phyloP scores from a whole-genome alignment of 2,888 invertebrate species.

The Autographa gamma region DNA sequence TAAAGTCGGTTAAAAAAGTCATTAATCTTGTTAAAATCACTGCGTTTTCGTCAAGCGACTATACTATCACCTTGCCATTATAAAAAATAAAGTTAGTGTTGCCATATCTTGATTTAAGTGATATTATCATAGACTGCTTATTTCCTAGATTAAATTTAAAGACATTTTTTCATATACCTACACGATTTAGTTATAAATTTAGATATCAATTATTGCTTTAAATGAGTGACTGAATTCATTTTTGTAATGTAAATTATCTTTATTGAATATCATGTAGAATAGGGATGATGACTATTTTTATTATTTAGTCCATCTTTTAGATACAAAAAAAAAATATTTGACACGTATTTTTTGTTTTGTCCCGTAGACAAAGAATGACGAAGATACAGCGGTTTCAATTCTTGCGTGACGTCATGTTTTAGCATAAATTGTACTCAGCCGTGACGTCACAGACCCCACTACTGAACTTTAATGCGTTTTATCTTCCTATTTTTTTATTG shows the following conservation, averaged over 20 bases:
- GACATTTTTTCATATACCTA: constrained; percentile 59
- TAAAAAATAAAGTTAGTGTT: constrained; percentile 50
- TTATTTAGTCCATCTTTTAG: too few species aligned
- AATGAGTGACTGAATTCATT: constrained; percentile 37
- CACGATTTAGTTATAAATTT: constrained; percentile 39
- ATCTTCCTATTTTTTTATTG: too few species aligned
- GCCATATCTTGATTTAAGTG: constrained; percentile 74
- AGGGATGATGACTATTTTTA: too few species aligned
- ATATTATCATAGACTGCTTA: constrained; percentile 79
- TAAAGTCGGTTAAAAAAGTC: neutral
- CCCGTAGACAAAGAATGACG: too few species aligned
- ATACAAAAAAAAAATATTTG: too few species aligned
- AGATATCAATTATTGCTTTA: constrained; percentile 36
- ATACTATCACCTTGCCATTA: constrained; percentile 52
- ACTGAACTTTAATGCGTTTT: too few species aligned
- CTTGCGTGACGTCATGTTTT: too few species aligned
- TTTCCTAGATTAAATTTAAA: constrained; percentile 64
- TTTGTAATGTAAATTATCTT: constrained; percentile 5
- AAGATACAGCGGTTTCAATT: too few species aligned
- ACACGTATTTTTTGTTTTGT: too few species aligned
- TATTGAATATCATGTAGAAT: constrained; percentile 31
- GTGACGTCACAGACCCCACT: too few species aligned
- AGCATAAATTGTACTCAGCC: too few species aligned
- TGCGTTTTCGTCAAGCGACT: constrained; percentile 23
- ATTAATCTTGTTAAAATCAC: constrained; percentile 18